Evolutionary conservation across 2,113 vertebrate species (phyloP).

Genomic region (Xiphophorus couchianus): DNA sequence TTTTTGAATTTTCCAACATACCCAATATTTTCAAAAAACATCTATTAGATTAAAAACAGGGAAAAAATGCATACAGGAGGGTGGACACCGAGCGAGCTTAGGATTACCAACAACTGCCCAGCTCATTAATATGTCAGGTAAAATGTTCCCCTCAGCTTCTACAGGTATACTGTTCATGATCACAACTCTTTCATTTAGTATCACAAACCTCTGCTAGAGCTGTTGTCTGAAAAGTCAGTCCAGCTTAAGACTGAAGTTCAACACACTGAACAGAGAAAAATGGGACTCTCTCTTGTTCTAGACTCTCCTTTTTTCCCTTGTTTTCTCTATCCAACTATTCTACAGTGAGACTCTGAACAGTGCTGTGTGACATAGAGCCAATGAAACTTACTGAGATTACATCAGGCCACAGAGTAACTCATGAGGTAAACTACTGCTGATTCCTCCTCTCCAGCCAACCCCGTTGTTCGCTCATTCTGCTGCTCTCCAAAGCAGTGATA

Average conservation of each 20-base stretch:
- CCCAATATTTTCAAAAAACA: too few species aligned
- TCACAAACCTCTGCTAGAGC: not conserved
- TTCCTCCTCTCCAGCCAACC: constrained; percentile 3
- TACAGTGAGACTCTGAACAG: not conserved
- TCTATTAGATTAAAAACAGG: too few species aligned
- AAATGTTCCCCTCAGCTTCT: not conserved
- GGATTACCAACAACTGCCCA: not conserved
- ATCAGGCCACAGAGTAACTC: constrained; percentile 9
- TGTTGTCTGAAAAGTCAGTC: not conserved
- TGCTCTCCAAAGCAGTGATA: constrained; percentile 38
- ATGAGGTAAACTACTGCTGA: constrained; percentile 11
- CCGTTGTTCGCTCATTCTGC: constrained; percentile 12
- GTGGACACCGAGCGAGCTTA: not conserved
- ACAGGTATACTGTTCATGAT: not conserved
- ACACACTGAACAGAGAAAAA: not conserved
- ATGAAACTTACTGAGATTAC: not conserved
- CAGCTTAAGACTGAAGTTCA: not conserved
- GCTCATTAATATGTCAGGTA: not conserved
- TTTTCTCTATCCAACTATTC: not conserved
- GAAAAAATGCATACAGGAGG: too few species aligned
- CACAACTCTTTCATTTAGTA: not conserved
- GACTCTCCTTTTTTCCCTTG: too few species aligned
- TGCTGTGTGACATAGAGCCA: not conserved
- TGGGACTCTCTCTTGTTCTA: too few species aligned
- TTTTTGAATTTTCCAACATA: too few species aligned